These are phyloP conservation scores for Nephrotoma appendiculata DNA, from an alignment of 2,888 invertebrate species.

Conservation along the genomic window DNA sequence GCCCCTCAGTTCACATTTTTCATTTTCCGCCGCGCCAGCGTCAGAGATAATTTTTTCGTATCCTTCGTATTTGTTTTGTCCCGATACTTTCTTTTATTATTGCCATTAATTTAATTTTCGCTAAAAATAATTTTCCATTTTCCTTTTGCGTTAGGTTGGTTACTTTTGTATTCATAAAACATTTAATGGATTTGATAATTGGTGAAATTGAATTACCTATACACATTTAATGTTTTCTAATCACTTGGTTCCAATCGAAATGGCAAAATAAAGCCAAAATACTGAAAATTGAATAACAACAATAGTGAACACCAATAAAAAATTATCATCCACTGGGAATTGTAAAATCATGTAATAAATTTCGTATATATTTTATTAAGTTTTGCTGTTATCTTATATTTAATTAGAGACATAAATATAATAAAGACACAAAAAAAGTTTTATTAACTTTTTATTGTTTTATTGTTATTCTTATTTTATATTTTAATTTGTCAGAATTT, in stretches of 20 bases:
- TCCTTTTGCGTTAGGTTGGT: background rate
- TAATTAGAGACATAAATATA: background rate
- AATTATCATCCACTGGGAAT: background rate
- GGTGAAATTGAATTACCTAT: background rate
- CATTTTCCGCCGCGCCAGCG: background rate
- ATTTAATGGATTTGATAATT: background rate
- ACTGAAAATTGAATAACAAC: background rate
- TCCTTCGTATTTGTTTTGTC: background rate
- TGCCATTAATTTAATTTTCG: background rate
- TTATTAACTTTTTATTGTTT: background rate
- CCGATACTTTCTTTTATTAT: background rate
- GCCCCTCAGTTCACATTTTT: background rate
- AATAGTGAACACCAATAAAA: background rate
- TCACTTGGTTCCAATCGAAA: background rate
- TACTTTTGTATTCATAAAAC: background rate
- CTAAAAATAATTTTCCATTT: background rate
- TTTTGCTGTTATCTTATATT: background rate
- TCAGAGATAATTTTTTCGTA: background rate
- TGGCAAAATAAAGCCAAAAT: background rate
- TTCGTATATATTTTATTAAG: background rate
- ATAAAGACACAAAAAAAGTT: background rate
- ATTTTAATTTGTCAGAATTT: background rate
- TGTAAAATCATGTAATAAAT: background rate
- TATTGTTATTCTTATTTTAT: background rate
- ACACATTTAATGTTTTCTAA: background rate